Evolutionary conservation across 2,113 vertebrate genomes (phyloP).

Genomic region (Hippocampus mohnikei): DNA sequence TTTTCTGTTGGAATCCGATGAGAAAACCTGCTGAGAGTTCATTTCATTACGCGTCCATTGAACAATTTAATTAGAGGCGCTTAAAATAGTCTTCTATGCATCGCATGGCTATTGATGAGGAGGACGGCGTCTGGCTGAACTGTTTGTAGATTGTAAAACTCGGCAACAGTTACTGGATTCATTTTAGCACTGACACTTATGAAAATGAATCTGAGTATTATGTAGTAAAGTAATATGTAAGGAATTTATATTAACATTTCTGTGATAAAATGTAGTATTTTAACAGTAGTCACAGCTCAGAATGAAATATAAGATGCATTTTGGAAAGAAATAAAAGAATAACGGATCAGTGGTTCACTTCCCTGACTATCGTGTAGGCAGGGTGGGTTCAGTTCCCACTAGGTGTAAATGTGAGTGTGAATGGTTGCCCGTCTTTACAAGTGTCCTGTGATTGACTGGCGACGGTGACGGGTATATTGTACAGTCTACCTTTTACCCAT

Average conservation of each 20-base stretch:
- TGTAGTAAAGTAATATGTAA: not conserved
- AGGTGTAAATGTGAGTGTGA: too few relatives aligned
- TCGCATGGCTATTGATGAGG: conserved; percentile 30
- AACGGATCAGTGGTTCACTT: too few relatives aligned
- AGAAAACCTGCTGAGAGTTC: conserved; percentile 46
- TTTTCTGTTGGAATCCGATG: conserved; percentile 42
- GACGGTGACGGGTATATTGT: too few relatives aligned
- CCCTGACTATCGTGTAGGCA: too few relatives aligned
- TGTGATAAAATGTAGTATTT: too few relatives aligned
- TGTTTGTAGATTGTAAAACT: conserved; percentile 26
- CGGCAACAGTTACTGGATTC: conserved; percentile 38
- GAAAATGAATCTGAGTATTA: conserved; percentile 11
- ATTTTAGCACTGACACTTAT: not conserved
- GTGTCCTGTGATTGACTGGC: too few relatives aligned
- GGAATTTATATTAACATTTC: too few relatives aligned
- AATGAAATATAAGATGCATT: not conserved
- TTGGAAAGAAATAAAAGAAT: not conserved
- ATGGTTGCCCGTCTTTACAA: too few relatives aligned
- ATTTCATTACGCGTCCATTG: conserved; percentile 58
- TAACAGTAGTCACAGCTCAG: too few relatives aligned
- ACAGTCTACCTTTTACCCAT: too few relatives aligned
- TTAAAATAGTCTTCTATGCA: conserved; percentile 41
- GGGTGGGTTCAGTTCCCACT: too few relatives aligned
- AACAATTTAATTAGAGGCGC: conserved; percentile 52
- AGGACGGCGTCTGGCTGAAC: conserved; percentile 20